Evolutionary conservation across 2,888 invertebrate species (phyloP), one percentile per base, ranked within the genome.

Genomic region (Latheticus oryzae): DNA sequence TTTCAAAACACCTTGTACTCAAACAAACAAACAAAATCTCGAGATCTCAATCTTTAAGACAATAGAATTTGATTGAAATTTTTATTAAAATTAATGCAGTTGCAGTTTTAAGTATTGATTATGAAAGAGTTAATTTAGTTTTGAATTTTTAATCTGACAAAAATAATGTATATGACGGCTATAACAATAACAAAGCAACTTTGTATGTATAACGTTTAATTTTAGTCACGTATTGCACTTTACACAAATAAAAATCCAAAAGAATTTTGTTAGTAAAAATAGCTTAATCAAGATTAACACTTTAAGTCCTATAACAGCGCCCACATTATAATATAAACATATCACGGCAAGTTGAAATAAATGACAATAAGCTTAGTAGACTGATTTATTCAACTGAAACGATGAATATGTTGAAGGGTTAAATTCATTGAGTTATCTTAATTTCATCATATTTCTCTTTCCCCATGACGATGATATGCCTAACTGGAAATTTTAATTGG

Each of bases 251-350:
- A 48, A 35, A 50, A 50, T 50, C 38, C 26, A 15, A 35, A 12
- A 8, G 45, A 35, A 28, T 58, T 52, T 58, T 12, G 32, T 45
- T 23, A 47, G 40, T 47, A 58, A 58, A 58, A 58, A 52, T 52
- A 58, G 58, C 47, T 19, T 37, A 52, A 58, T 58, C 52, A 38
- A 52, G 58, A 58, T 58, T 57, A 58, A 38, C 58, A 45, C 57
- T 57, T n/a, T 52, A 45, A 51, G 43, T 33, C 50, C 43, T 51
- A 35, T 51, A 57, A 43, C 43, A 57, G 45, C 32, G 37, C 8
- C 21, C 50, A 9, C 43, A 61, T 62, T 62, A 62, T 67, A 64
- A 67, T 67, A 67, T 64, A 64, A 65, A 65, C 60, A 65, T 62
- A 61, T 65, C 67, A 67, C 67, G 65, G 65, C 59, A 67, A 57